Percentiles rank a stretch among this genome's conserved stretches.
phyloP scores from a whole-genome alignment of 2,113 vertebrate genomes.

The Penelope pileata region DNA sequence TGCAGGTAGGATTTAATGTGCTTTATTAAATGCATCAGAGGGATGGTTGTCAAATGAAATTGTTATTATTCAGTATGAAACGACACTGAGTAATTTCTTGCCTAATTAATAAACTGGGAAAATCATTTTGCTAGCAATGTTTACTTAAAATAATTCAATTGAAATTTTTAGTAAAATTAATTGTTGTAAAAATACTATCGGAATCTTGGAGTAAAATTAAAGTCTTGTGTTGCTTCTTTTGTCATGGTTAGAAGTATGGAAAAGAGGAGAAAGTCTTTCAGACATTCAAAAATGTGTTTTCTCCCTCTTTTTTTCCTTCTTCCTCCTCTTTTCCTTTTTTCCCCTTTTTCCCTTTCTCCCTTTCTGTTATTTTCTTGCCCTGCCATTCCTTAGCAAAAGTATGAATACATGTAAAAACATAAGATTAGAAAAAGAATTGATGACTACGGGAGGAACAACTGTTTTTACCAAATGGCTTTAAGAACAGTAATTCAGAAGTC shows the following conservation, averaged over 20 bases:
- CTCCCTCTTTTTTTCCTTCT: rapidly evolving
- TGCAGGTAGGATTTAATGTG: neutral
- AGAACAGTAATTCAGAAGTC: neutral
- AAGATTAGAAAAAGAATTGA: neutral
- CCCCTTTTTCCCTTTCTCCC: neutral
- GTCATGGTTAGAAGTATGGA: neutral
- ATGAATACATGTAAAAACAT: neutral
- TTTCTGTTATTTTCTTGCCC: neutral
- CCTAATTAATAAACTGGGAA: neutral
- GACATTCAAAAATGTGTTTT: neutral
- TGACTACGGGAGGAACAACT: neutral
- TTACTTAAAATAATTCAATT: neutral
- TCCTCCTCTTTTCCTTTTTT: too few relatives aligned
- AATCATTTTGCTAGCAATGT: neutral
- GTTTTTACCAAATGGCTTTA: neutral
- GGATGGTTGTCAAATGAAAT: neutral
- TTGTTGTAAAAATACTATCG: neutral
- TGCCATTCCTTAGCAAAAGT: neutral
- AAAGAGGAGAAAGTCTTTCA: neutral
- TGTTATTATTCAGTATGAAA: neutral
- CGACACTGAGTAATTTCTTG: neutral
- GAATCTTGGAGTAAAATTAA: neutral
- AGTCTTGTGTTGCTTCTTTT: neutral
- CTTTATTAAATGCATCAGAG: neutral
- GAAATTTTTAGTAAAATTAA: neutral